Evolutionary conservation across 2,797 vertebrate species (phyloP).

Genomic region (Brachyrhaphis roseni): DNA sequence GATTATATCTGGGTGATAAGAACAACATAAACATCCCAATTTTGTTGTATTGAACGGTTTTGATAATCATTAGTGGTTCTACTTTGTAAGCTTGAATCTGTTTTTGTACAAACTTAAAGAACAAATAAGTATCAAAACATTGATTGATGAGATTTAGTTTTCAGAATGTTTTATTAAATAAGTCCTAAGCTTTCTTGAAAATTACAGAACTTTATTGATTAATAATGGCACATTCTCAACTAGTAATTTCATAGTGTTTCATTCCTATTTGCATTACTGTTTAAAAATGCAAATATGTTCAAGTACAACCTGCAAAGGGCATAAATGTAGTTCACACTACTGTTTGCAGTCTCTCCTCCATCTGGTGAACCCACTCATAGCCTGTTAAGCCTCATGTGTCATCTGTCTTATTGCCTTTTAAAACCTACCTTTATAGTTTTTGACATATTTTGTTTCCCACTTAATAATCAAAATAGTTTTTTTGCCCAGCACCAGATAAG

Average conservation of each 20-base stretch:
- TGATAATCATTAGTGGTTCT: neutral
- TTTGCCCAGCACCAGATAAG: neutral
- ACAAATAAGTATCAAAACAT: neutral
- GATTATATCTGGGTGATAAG: neutral
- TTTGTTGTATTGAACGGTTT: neutral
- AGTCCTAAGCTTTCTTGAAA: neutral
- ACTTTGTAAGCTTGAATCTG: neutral
- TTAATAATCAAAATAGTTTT: neutral
- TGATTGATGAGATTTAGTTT: neutral
- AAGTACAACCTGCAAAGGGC: neutral
- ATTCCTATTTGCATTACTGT: neutral
- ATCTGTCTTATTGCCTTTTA: neutral
- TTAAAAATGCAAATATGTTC: neutral
- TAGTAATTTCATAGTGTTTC: neutral
- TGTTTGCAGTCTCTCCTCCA: neutral
- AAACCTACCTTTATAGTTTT: neutral
- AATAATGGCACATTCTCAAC: neutral
- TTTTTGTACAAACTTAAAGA: neutral
- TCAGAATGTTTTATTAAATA: neutral
- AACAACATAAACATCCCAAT: neutral
- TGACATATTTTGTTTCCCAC: neutral
- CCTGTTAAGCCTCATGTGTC: neutral
- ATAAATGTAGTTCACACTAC: neutral
- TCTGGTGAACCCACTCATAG: neutral
- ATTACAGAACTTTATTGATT: neutral